phyloP scores from a whole-genome alignment of 1,140 invertebrate species.

The Phenacoccus solenopsis region DNA sequence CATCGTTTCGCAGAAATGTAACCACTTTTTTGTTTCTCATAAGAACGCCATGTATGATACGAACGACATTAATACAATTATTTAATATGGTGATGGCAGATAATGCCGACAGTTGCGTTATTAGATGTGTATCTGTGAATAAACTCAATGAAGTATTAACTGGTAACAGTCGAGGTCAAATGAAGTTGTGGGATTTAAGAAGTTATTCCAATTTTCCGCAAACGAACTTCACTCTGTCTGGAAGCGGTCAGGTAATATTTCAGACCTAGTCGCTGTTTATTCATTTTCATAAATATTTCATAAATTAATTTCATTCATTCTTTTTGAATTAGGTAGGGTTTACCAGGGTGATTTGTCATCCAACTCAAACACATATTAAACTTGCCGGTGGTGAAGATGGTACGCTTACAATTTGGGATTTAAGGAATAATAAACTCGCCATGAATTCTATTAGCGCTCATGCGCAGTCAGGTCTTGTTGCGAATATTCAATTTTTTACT shows the following conservation, averaged over 20 bases:
- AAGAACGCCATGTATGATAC: too few relatives aligned
- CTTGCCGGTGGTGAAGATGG: constrained; percentile 70
- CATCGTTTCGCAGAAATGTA: too few relatives aligned
- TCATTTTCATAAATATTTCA: too few relatives aligned
- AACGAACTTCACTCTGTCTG: constrained; percentile 36
- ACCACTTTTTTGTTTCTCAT: too few relatives aligned
- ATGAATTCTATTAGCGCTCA: constrained; percentile 68
- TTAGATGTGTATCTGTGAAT: constrained; percentile 61
- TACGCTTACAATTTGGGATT: constrained; percentile 75
- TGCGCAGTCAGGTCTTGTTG: constrained; percentile 40
- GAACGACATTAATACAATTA: too few relatives aligned
- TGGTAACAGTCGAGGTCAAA: constrained; percentile 68
- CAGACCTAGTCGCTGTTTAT: too few relatives aligned
- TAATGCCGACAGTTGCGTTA: constrained; percentile 65
- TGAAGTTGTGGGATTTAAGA: constrained; percentile 76
- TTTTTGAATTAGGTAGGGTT: constrained; percentile 40
- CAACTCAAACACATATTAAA: constrained; percentile 69
- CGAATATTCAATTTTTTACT: too few relatives aligned
- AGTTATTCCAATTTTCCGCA: constrained; percentile 37
- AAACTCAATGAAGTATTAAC: constrained; percentile 66
- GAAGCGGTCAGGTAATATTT: not conserved
- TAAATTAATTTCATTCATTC: not conserved
- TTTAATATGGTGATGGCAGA: constrained; percentile 41
- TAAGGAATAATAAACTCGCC: constrained; percentile 64
- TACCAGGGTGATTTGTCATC: constrained; percentile 62